Base-by-base conservation (phyloP, 2,888 invertebrate species). In the Tetragonisca angustula region DNA sequence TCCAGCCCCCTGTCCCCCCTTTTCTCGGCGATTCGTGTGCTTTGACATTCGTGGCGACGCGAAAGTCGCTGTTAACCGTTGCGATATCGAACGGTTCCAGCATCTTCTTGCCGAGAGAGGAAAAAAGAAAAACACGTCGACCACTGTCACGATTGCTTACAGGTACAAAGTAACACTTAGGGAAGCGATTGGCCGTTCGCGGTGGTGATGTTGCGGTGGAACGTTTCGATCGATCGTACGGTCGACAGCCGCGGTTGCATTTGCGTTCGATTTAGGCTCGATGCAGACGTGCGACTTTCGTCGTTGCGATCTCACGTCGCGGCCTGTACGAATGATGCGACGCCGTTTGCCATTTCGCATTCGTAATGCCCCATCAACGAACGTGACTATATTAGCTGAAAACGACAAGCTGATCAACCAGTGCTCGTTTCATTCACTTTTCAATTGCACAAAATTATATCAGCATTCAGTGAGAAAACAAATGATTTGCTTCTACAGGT, bases 21-120 rank as follows among this genome's bases (percentile, higher is more conserved):
- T 27, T 64, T 68, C 59, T 61, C 67, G 15, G 24, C 62, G 43
- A 50, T 50, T 52, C 65, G 69, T 67, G 77, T 84, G 76, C 83
- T 88, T 81, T 86, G 77, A 83, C 81, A 79, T 77, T 65, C 76
- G 54, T 69, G 79, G 79, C 77, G 65, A 85, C 82, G 79, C 74
- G 43, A 70, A 70, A 70, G 61, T 73, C 62, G 24, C 81, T 32
- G 74, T 74, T 70, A 81, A 82, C 65, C 83, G 82, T 82, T 82
- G 62, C 82, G 70, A 75, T 65, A 81, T 74, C 81, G 56, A 54
- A 50, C 61, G 80, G 54, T 54, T 59, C 65, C 79, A 67, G 61
- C 67, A n/a, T 70, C 75, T 74, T 68, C 75, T 74, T 68, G 73
- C 13, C 71, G 69, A 19, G 43, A 9, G 36, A 36, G 0, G 4